Evolutionary conservation across 1,140 invertebrate genomes (phyloP), one percentile per base, ranked within the genome.

Genomic region (Phocides pigmalion): DNA sequence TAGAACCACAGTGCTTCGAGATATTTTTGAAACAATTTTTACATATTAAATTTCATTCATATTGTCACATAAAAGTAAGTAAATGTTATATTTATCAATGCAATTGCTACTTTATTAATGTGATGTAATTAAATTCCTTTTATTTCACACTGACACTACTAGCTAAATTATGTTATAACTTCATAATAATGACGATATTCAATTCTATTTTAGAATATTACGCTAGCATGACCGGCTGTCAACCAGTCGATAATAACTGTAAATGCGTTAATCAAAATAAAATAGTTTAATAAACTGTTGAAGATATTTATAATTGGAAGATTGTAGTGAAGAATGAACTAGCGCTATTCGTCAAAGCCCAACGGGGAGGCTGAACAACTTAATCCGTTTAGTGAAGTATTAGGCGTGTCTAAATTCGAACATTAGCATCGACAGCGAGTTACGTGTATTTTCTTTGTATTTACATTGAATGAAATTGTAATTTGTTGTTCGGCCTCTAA

Each of bases 381-480:
- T 79, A 84, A 85, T 87, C 75, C 73, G 64, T 74, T 76, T 71
- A 76, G 74, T 81, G 79, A 87, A 76, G 68, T 76, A 86, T 82
- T 80, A 81, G 77, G 67, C 72, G 74, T 81, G 76, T 82, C 77
- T 83, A 78, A 84, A 81, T 81, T 78, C 75, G 84, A 62, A 79
- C 76, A 82, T 85, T 82, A 84, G 70, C 70, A 82, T 81, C 73
- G 68, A 69, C 69, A 68, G 68, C 35, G 68, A 78, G 67, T 75
- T 70, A 79, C 70, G 72, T 69, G 67, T 76, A 66, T 46, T 68
- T 74, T 70, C 51, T 53, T 50, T 64, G 67, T 78, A 90, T 89
- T 89, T 87, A 87, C 85, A 89, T 90, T 88, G 85, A 90, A 90
- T 90, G 86, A 85, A 87, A 85, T 80, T 83, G 76, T 87, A 82